Conservation (phyloP, 1,140 invertebrate species). For the Trichogramma pretiosum region DNA sequence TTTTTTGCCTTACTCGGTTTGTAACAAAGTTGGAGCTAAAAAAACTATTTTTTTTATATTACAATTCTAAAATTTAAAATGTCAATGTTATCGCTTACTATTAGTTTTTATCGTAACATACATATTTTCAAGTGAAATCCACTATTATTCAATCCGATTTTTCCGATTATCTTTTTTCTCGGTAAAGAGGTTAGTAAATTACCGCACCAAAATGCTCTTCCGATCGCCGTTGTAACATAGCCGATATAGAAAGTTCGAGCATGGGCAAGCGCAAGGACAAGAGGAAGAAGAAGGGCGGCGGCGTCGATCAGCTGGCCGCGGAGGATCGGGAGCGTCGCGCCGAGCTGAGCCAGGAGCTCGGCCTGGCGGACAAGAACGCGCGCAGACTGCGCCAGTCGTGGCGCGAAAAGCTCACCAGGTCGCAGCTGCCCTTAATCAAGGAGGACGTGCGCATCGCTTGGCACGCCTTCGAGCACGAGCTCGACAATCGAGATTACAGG, state of each 20-base stretch:
- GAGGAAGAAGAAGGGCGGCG: background rate
- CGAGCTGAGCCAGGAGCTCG: background rate
- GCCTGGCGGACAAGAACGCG: background rate
- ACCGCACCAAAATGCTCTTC: no score
- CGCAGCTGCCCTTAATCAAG: conserved; percentile 27
- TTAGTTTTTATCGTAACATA: no score
- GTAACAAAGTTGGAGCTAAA: no score
- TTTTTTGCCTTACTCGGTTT: no score
- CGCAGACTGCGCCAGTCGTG: background rate
- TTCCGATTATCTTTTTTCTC: no score
- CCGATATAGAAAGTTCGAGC: background rate
- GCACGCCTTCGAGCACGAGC: conserved; percentile 32
- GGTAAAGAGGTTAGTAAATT: no score
- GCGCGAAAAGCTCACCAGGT: conserved; percentile 27
- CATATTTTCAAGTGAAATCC: no score
- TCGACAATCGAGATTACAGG: conserved; percentile 38
- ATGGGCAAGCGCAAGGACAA: background rate
- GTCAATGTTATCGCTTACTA: no score
- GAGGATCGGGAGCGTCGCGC: background rate
- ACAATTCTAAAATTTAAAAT: no score
- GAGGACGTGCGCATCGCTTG: conserved; percentile 26
- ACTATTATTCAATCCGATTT: no score
- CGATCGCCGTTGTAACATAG: background rate
- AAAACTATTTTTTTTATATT: no score
- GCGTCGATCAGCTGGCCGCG: no score